Evolutionary conservation across 2,797 vertebrate species (phyloP), one percentile per base, ranked within the genome.

Genomic region (Siniperca scherzeri): DNA sequence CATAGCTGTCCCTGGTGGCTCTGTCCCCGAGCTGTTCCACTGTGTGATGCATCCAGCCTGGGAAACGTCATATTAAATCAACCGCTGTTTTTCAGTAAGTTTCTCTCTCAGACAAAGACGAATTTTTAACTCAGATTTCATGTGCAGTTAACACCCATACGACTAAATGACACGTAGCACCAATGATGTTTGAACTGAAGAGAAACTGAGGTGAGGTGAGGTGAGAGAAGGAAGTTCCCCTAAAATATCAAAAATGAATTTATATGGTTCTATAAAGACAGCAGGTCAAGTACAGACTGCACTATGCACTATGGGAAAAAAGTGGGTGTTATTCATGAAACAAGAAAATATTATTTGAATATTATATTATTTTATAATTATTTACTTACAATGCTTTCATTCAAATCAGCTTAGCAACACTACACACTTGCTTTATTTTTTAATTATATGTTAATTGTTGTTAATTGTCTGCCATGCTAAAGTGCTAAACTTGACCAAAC

Each of bases 1-100:
- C 98, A 96, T 98, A 99, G 92, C 97, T 98, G 97, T 98, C 98
- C 96, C 99, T 98, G 94, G 95, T 97, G 91, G 97, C 94, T 96
- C 98, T 98, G 94, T 99, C 99, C 94, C 98, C 99, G 86, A 99
- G 95, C 92, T 99, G 98, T 93, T 99, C 99, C 91, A 99, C 97
- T 50, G 98, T 99, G 95, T 99, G 98, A 97, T 99, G 98, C 99
- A 99, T 99, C 99, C 99, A 99, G 96, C 99, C 99, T 99, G 93
- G 27, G 12, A 70, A 17, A 44, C 0, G 10, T 7, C 12, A 59
- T 27, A 56, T 40, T 2, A 22, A 33, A 13, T 57, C 33, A 68
- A 11, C 53, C 1, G 7, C 17, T 36, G 55, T 30, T 10, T 33
- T 36, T n/a, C 3, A 21, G 12, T 17, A 2, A 16, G 40, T 14